Percentiles rank a stretch among this genome's conserved stretches.
phyloP scores from a whole-genome alignment of 2,797 vertebrate genomes.

The Huso huso region DNA sequence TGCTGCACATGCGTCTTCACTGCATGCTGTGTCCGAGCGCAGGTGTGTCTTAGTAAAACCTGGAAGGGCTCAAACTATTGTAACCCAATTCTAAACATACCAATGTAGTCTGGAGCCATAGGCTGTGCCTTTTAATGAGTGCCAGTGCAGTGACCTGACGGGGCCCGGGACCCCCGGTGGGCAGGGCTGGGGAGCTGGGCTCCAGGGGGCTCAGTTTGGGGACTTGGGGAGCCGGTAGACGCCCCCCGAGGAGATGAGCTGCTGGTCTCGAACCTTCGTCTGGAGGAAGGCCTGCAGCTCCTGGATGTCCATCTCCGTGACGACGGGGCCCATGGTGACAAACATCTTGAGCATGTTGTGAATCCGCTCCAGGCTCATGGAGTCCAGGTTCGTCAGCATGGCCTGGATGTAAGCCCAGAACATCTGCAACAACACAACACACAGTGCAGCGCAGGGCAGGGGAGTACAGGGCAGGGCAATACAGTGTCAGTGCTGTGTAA shows the following conservation, averaged over 20 bases:
- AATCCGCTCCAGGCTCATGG: conserved; percentile 89
- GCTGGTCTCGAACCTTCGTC: conserved; percentile 88
- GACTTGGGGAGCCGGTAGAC: conserved; percentile 89
- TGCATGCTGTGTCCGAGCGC: too few relatives aligned
- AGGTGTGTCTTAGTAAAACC: too few relatives aligned
- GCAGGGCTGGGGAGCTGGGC: background rate
- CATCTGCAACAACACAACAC: conserved; percentile 50
- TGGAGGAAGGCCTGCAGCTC: conserved; percentile 90
- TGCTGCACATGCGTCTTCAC: too few relatives aligned
- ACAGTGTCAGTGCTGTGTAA: too few relatives aligned
- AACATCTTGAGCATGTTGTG: conserved; percentile 98
- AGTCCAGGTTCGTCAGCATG: conserved; percentile 97
- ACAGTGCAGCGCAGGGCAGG: too few relatives aligned
- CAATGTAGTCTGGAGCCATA: too few relatives aligned
- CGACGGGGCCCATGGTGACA: conserved; percentile 82
- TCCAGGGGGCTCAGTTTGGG: conserved; percentile 34
- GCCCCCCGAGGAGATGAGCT: conserved; percentile 71
- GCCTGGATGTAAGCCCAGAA: conserved; percentile 98
- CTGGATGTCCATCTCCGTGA: conserved; percentile 87
- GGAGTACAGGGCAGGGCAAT: background rate
- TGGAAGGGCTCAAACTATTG: background rate
- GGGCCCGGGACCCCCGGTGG: too few relatives aligned
- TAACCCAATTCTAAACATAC: background rate
- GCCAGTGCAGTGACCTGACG: background rate
- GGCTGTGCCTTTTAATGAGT: background rate